Evolutionary conservation across 1,140 invertebrate genomes (phyloP).

Genomic region (Brachionus calyciflorus): DNA sequence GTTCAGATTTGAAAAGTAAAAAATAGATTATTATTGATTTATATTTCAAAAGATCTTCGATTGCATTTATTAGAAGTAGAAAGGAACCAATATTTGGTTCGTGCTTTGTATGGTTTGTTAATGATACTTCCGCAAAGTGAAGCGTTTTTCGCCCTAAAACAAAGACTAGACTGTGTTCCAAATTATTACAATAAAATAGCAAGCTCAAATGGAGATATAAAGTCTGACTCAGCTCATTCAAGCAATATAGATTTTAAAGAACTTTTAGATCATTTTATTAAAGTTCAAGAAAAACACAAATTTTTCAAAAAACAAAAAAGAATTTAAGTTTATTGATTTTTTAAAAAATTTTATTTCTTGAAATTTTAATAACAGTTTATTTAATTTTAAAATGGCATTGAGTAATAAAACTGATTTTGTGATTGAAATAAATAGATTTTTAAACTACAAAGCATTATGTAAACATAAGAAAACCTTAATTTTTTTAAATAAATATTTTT

Average conservation of each 20-base stretch:
- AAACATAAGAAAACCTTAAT: too few species aligned
- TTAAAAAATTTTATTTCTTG: too few species aligned
- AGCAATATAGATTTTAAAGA: slow-evolving; percentile 66
- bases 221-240: slow-evolving; percentile 44
- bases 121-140: slow-evolving; percentile 97
- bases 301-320: slow-evolving; percentile 54
- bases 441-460: too few species aligned
- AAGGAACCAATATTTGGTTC: slow-evolving; percentile 74
- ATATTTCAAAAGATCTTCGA: slow-evolving; percentile 71
- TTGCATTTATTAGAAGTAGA: slow-evolving; percentile 82
- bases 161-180: slow-evolving; percentile 83
- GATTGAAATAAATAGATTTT: too few species aligned
- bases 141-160: slow-evolving; percentile 81
- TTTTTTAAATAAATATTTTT: too few species aligned
- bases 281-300: slow-evolving; percentile 68
- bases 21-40: not conserved
- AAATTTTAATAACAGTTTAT: too few species aligned
- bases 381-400: too few species aligned
- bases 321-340: too few species aligned
- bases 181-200: slow-evolving; percentile 44
- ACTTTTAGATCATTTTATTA: slow-evolving; percentile 67
- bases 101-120: slow-evolving; percentile 87
- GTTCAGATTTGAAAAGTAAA: slow-evolving; percentile 53
- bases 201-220: not conserved
- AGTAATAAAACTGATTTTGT: too few species aligned